phyloP scores from a whole-genome alignment of 2,797 vertebrate genomes.

The Tapirus indicus region DNA sequence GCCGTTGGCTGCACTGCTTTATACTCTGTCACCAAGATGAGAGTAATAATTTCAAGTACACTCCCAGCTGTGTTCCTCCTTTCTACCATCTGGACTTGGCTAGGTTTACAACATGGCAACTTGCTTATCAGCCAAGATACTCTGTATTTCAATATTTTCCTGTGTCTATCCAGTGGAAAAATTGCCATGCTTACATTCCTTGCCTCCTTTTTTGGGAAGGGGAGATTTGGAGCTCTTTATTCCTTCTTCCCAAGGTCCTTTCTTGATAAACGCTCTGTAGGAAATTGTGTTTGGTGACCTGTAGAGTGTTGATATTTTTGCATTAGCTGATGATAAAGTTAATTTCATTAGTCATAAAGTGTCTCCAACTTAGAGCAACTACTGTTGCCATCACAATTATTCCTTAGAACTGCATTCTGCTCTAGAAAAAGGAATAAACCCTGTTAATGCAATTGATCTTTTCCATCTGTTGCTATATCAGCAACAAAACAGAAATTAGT shows the following conservation, averaged over 20 bases:
- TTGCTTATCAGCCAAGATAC: constrained; percentile 15
- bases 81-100: constrained; percentile 45
- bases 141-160: background rate
- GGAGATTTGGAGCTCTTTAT: background rate
- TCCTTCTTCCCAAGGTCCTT: background rate
- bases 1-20: constrained; percentile 13
- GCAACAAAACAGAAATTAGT: constrained; percentile 28
- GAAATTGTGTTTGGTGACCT: constrained; percentile 11
- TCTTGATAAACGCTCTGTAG: background rate
- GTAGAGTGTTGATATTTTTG: constrained; percentile 23
- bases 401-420: constrained; percentile 2
- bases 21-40: constrained; percentile 58
- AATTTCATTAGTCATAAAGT: constrained; percentile 57
- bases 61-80: background rate
- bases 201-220: background rate
- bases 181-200: background rate
- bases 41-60: constrained; percentile 53
- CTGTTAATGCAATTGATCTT: constrained; percentile 5
- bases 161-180: background rate
- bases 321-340: constrained; percentile 33
- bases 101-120: background rate
- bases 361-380: background rate
- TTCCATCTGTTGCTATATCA: background rate
- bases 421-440: constrained; percentile 31
- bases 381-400: background rate